Conservation (phyloP, 2,888 invertebrate species). For the Toxonevra muliebris region DNA sequence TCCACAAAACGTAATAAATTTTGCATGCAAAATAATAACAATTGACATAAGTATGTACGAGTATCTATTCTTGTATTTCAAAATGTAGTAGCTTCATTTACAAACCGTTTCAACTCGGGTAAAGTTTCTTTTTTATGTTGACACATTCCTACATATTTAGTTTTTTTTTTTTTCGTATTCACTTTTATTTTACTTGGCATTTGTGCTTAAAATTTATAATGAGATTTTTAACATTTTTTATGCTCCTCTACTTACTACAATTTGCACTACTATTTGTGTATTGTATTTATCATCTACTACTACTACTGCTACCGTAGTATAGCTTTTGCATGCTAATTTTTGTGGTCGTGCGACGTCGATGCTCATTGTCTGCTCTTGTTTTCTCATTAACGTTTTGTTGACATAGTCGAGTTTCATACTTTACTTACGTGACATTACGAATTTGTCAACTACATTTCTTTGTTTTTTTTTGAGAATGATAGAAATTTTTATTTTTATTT, state of each 20-base stretch:
- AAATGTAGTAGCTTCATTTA: too few relatives aligned
- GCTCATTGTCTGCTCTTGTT: background rate
- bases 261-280: background rate
- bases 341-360: background rate
- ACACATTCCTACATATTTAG: too few relatives aligned
- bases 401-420: background rate
- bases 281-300: background rate
- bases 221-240: background rate
- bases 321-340: background rate
- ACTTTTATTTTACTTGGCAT: background rate
- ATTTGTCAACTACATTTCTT: too few relatives aligned
- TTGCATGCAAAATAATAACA: too few relatives aligned
- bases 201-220: slow-evolving; percentile 11
- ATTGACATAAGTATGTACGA: too few relatives aligned
- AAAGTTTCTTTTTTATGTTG: too few relatives aligned
- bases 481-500: too few relatives aligned
- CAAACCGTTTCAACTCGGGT: too few relatives aligned
- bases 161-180: slow-evolving; percentile 3
- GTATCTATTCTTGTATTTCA: too few relatives aligned
- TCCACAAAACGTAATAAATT: too few relatives aligned
- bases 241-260: background rate
- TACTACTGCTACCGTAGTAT: background rate
- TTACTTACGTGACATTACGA: background rate
- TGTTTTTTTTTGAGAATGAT: too few relatives aligned
- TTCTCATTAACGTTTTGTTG: slow-evolving; percentile 2